phyloP scores from a whole-genome alignment of 2,888 invertebrate species.

The Mesoligia furuncula region DNA sequence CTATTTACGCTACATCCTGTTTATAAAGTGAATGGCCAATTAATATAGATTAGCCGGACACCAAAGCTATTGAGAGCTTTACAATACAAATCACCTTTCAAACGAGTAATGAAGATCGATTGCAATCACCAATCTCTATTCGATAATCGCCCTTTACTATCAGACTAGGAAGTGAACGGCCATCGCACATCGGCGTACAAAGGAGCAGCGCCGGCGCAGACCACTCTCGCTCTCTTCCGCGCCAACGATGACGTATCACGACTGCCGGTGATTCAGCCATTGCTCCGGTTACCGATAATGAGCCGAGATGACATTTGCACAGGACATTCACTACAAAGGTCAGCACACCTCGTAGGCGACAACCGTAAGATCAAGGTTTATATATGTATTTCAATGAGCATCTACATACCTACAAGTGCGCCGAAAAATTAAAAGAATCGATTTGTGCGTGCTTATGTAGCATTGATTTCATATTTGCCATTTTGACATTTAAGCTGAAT shows the following conservation, averaged over 20 bases:
- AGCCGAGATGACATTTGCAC: conserved; percentile 76
- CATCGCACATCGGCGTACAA: conserved; percentile 36
- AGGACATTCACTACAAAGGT: conserved; percentile 77
- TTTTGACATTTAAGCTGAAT: conserved; percentile 14
- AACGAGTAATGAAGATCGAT: conserved; percentile 37
- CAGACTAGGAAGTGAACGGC: conserved; percentile 61
- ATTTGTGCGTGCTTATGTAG: neutral
- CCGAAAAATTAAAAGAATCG: conserved; percentile 19
- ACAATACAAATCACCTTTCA: conserved; percentile 41
- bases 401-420: conserved; percentile 8
- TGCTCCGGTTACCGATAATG: conserved; percentile 67
- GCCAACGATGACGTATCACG: conserved; percentile 22
- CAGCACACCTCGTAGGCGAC: conserved; percentile 70
- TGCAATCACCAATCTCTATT: conserved; percentile 37
- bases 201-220: conserved; percentile 21
- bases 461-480: neutral
- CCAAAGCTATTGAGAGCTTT: conserved; percentile 6
- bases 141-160: conserved; percentile 51
- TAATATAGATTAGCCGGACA: conserved; percentile 11
- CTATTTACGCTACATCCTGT: too few relatives aligned
- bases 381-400: conserved; percentile 38
- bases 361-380: conserved; percentile 78
- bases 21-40: conserved; percentile 16
- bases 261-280: conserved; percentile 45
- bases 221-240: conserved; percentile 49